Base-by-base conservation (phyloP, 2,888 invertebrate genomes). In the Netelia fuscicornis region DNA sequence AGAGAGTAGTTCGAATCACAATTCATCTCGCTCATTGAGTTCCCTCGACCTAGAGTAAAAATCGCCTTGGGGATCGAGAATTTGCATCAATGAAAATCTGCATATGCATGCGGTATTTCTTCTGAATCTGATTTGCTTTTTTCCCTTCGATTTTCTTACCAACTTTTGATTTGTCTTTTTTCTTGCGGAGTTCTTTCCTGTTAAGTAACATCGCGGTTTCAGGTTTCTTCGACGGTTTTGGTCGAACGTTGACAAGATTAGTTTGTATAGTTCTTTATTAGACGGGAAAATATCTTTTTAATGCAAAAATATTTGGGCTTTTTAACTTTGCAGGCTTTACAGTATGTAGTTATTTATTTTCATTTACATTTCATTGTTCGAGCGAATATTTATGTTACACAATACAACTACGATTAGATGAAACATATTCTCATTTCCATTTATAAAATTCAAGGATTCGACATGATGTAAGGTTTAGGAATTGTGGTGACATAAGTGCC, bases 401-500 rank as follows among this genome's bases (percentile, higher is more conserved):
- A 56, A 56, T 56, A 56, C 56, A 56, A 56, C 56, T 56, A 17
- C 2, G 56, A 17, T 9, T 56, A 56, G 56, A 20, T 2, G 20
- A 56, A 52, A 52, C n/a, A n/a, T 56, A n/a, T 20, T 56, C 20
- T 56, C 6, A 17, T 9, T 20, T 20, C 17, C 6, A 13, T 52
- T 52, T 52, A n/a, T 17, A 2, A 17, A 56, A 56, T 56, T 56
- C n/a, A 56, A 6, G 9, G 8, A n/a, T 62, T 80, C 10, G 58
- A 2, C 48, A 70, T 64, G 37, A 54, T 60, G 67, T 89, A 89
- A 6, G 86, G 37, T 56, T 85, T 87, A 1, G 88, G 87, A 58
- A 87, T 70, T 25, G 68, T 81, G n/a, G 60, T 60, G 75, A 68
- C 74, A 62, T 91, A 87, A 52, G 76, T 85, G 44, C 87, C 88